These are phyloP conservation scores for Cataglyphis livida DNA, from an alignment of 2,888 invertebrate species.

Conservation along the genomic window DNA sequence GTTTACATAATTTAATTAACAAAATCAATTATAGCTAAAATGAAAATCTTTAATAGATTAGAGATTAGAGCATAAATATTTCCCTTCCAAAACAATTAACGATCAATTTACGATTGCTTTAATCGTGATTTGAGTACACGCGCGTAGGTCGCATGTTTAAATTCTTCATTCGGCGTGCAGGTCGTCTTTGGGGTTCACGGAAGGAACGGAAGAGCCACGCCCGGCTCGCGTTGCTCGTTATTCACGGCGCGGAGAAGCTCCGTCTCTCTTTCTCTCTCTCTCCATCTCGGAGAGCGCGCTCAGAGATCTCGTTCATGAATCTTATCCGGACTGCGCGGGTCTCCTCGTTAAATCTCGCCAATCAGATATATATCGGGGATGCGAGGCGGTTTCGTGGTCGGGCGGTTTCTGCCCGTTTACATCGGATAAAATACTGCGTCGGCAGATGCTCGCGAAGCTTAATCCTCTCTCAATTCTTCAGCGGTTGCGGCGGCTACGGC, in stretches of 20 bases:
- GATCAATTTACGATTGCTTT: constrained; percentile 3
- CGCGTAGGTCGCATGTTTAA: constrained; percentile 5
- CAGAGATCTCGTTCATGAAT: constrained; percentile 81
- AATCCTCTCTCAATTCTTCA: constrained; percentile 67
- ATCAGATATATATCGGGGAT: constrained; percentile 71
- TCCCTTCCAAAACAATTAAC: not conserved
- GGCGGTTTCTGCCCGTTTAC: constrained; percentile 52
- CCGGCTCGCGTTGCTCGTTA: constrained; percentile 65
- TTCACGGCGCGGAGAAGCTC: constrained; percentile 57
- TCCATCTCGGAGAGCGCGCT: constrained; percentile 32
- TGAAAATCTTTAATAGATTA: not conserved
- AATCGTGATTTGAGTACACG: not conserved
- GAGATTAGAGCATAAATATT: not conserved
- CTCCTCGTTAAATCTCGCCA: constrained; percentile 81
- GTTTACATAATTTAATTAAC: not conserved
- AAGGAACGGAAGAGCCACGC: constrained; percentile 59
- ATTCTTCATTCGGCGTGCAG: constrained; percentile 25
- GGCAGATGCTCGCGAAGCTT: constrained; percentile 72
- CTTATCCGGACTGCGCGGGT: constrained; percentile 76
- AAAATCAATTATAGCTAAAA: not conserved
- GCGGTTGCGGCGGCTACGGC: constrained; percentile 25
- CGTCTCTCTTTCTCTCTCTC: constrained; percentile 4
- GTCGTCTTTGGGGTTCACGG: constrained; percentile 54
- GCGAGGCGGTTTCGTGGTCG: constrained; percentile 61
- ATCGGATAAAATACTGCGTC: constrained; percentile 71